Evolutionary conservation across 2,797 vertebrate species (phyloP).

Genomic region (Arctocebus calabarensis): DNA sequence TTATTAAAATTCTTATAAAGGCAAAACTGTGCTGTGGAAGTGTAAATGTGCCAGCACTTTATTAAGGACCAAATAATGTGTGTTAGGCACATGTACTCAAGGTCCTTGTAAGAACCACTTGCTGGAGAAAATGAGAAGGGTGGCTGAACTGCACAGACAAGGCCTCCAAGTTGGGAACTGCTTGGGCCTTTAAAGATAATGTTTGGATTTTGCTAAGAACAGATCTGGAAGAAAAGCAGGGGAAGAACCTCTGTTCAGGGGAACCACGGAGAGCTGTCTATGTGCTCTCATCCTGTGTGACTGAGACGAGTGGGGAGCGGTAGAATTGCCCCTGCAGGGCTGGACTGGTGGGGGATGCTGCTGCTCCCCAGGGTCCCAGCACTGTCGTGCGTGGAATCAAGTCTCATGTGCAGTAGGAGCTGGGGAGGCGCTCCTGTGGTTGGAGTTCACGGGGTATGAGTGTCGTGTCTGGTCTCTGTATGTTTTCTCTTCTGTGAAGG

Average conservation of each 20-base stretch:
- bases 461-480: neutral
- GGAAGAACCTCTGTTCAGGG: neutral
- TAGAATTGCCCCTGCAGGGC: neutral
- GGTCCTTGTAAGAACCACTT: conserved; percentile 62
- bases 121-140: neutral
- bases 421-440: too few species aligned
- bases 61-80: conserved; percentile 70
- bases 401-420: neutral
- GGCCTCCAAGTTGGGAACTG: neutral
- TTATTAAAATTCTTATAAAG: conserved; percentile 69
- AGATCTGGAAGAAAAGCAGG: neutral
- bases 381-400: neutral
- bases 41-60: conserved; percentile 66
- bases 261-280: neutral
- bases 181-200: neutral
- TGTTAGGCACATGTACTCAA: conserved; percentile 45
- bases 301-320: neutral
- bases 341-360: neutral
- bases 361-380: neutral
- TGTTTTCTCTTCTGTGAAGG: conserved; percentile 7
- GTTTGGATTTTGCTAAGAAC: conserved; percentile 4
- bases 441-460: neutral
- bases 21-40: conserved; percentile 64
- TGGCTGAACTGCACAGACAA: too few species aligned
- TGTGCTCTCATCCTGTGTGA: neutral